Conservation (phyloP, 2,888 invertebrate species). For the Thecophora atra region DNA sequence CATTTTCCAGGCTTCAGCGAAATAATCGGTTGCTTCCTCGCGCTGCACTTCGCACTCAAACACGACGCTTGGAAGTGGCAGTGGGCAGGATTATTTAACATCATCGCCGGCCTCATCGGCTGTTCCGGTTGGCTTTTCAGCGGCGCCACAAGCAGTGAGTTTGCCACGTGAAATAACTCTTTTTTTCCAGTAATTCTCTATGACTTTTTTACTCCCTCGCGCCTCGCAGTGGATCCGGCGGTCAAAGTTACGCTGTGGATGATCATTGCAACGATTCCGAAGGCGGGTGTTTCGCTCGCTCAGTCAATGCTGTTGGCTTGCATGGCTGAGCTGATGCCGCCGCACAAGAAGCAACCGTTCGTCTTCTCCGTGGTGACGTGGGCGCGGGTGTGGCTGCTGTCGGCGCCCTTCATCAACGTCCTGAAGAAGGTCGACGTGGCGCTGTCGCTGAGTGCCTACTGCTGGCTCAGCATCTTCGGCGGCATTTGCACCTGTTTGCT, state of each 20-base stretch:
- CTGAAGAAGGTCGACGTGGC: constrained; percentile 60
- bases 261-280: constrained; percentile 64
- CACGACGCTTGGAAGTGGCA: constrained; percentile 65
- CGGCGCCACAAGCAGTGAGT: constrained; percentile 56
- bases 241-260: constrained; percentile 62
- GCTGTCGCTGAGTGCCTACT: constrained; percentile 61
- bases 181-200: too few relatives aligned
- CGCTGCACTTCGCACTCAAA: constrained; percentile 62
- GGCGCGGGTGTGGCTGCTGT: constrained; percentile 63
- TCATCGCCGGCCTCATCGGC: constrained; percentile 63
- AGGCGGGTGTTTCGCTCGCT: constrained; percentile 64
- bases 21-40: constrained; percentile 65
- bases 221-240: constrained; percentile 55
- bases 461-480: constrained; percentile 59
- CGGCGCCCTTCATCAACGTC: constrained; percentile 65
- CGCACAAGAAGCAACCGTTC: constrained; percentile 60
- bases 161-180: not conserved
- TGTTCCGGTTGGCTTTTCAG: constrained; percentile 64
- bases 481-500: constrained; percentile 61
- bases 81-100: constrained; percentile 63
- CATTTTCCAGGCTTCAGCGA: constrained; percentile 61
- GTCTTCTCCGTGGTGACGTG: constrained; percentile 65
- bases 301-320: constrained; percentile 65
- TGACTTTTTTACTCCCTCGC: not conserved
- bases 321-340: constrained; percentile 63